Percentiles rank a stretch among this genome's conserved stretches.
phyloP scores from a whole-genome alignment of 2,888 invertebrate genomes.

The Meta bourneti region DNA sequence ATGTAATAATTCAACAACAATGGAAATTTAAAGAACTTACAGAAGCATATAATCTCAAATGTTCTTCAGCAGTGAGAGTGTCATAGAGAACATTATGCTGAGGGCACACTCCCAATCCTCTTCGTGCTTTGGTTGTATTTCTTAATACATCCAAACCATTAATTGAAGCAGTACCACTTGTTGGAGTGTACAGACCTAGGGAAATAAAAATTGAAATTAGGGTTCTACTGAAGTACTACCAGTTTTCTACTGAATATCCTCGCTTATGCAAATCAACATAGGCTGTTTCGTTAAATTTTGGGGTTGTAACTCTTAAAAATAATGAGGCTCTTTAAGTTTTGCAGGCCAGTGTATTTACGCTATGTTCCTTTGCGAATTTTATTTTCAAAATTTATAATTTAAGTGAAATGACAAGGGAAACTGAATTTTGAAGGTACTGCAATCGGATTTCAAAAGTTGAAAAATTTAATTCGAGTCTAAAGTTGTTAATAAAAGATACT shows the following conservation, averaged over 20 bases:
- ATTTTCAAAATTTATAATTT: too few relatives aligned
- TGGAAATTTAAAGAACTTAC: conserved; percentile 82
- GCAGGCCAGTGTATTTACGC: too few relatives aligned
- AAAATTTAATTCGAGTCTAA: background rate
- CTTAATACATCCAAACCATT: conserved; percentile 87
- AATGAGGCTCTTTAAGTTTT: too few relatives aligned
- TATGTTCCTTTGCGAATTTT: too few relatives aligned
- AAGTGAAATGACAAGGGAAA: too few relatives aligned
- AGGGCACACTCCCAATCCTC: conserved; percentile 84
- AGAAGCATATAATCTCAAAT: conserved; percentile 90
- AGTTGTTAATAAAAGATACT: background rate
- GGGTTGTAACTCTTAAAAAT: too few relatives aligned
- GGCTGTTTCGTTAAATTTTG: too few relatives aligned
- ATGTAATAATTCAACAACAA: background rate
- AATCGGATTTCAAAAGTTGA: background rate
- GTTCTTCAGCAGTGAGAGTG: conserved; percentile 90
- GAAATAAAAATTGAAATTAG: background rate
- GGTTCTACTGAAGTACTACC: too few relatives aligned
- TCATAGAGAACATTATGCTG: conserved; percentile 93
- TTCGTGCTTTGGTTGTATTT: conserved; percentile 86
- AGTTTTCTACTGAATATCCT: too few relatives aligned
- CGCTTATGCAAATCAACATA: too few relatives aligned
- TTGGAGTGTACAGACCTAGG: conserved; percentile 83
- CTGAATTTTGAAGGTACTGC: too few relatives aligned
- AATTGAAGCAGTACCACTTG: conserved; percentile 87